A percentile compares a stretch with the other conserved stretches of the same genome.
Conservation (phyloP, 2,888 invertebrate species). For the Brachyptera risi region DNA sequence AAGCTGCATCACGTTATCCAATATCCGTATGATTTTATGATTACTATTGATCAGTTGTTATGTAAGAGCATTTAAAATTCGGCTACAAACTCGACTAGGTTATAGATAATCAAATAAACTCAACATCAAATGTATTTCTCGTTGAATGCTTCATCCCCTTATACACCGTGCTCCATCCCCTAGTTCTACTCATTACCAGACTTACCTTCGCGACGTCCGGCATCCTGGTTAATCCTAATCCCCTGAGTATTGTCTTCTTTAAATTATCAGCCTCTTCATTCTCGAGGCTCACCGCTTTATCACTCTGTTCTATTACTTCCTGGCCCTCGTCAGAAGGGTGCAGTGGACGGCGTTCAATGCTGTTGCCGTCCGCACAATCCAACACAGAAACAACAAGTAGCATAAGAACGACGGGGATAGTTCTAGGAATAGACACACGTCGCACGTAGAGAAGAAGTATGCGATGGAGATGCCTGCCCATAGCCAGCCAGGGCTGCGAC, state of each 20-base stretch:
- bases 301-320: background rate
- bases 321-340: background rate
- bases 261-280: background rate
- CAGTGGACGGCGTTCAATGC: background rate
- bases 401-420: background rate
- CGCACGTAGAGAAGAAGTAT: background rate
- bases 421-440: background rate
- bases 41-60: no score
- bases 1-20: no score
- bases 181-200: background rate
- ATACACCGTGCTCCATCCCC: no score
- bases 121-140: no score
- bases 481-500: background rate
- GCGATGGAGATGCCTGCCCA: background rate
- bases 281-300: background rate
- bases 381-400: background rate
- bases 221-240: background rate
- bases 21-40: no score
- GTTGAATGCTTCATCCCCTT: no score
- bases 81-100: no score
- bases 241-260: constrained; percentile 3
- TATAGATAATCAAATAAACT: no score
- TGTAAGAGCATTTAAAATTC: no score
- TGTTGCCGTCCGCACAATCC: background rate
- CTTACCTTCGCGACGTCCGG: constrained; percentile 13